Evolutionary conservation across 2,797 vertebrate species (phyloP).

Genomic region (Spinibarbus caldwelli): DNA sequence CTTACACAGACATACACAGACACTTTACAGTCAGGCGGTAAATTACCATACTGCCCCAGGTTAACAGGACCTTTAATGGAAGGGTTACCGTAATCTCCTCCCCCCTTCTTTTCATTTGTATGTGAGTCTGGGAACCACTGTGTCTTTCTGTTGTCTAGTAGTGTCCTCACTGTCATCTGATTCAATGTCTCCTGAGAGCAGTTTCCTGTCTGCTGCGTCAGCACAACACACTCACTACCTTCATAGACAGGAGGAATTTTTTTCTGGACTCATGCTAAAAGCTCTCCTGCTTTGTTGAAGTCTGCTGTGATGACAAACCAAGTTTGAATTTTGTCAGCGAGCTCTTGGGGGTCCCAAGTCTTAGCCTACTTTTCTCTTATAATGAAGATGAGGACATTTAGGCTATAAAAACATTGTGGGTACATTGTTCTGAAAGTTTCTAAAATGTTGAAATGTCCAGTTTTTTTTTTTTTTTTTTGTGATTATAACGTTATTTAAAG

Average conservation of each 20-base stretch:
- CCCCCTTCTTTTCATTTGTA: constrained; percentile 25
- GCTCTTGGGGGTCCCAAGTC: not conserved
- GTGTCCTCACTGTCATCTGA: constrained; percentile 18
- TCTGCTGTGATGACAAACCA: not conserved
- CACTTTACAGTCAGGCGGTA: constrained; percentile 28
- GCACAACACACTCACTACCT: constrained; percentile 27
- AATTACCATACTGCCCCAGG: constrained; percentile 55
- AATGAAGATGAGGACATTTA: not conserved
- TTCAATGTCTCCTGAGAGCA: constrained; percentile 33
- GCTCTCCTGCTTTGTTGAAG: constrained; percentile 7
- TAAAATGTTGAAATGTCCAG: not conserved
- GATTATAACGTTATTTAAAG: too few relatives aligned
- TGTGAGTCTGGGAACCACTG: constrained; percentile 15
- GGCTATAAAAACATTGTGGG: not conserved
- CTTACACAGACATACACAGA: constrained; percentile 28
- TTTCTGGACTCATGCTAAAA: not conserved
- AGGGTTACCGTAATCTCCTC: constrained; percentile 54
- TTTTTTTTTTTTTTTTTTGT: too few relatives aligned
- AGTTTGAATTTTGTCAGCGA: not conserved
- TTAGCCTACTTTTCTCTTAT: not conserved
- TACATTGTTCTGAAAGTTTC: too few relatives aligned
- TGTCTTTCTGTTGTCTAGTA: constrained; percentile 32
- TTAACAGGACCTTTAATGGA: constrained; percentile 60
- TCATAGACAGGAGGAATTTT: not conserved
- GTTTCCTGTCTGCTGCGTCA: constrained; percentile 24